phyloP scores from a whole-genome alignment of 2,113 vertebrate species.

The Tamias sibiricus region DNA sequence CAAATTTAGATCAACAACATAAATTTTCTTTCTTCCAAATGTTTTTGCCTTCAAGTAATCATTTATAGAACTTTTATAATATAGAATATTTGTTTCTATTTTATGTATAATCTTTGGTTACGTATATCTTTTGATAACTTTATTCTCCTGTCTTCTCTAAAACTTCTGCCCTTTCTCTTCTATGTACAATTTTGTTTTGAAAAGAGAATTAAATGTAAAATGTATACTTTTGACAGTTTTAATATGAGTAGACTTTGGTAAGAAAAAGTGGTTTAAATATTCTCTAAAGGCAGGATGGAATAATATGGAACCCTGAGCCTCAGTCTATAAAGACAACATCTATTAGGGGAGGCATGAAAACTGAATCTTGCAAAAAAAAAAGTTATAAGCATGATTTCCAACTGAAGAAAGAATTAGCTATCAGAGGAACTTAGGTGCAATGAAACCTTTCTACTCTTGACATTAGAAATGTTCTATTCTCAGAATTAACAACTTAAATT shows the following conservation, averaged over 20 bases:
- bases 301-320: slow-evolving; percentile 27
- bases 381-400: slow-evolving; percentile 44
- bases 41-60: neutral
- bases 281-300: slow-evolving; percentile 50
- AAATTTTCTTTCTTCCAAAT: neutral
- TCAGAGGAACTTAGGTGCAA: slow-evolving; percentile 41
- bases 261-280: slow-evolving; percentile 62
- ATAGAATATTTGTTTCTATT: neutral
- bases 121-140: neutral
- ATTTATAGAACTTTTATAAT: neutral
- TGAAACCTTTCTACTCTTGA: slow-evolving; percentile 52
- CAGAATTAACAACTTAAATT: neutral
- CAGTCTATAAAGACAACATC: slow-evolving; percentile 57
- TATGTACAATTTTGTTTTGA: slow-evolving; percentile 48
- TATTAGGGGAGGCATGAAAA: slow-evolving; percentile 59
- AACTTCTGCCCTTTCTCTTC: slow-evolving; percentile 7
- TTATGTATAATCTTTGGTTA: neutral
- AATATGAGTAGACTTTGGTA: neutral
- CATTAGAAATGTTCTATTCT: slow-evolving; percentile 49
- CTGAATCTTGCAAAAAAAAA: slow-evolving; percentile 78
- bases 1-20: neutral
- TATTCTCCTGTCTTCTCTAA: slow-evolving; percentile 24
- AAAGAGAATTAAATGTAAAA: slow-evolving; percentile 59
- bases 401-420: slow-evolving; percentile 47
- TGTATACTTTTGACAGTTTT: slow-evolving; percentile 6